phyloP scores from a whole-genome alignment of 1,140 invertebrate species.

The Achroia grisella region DNA sequence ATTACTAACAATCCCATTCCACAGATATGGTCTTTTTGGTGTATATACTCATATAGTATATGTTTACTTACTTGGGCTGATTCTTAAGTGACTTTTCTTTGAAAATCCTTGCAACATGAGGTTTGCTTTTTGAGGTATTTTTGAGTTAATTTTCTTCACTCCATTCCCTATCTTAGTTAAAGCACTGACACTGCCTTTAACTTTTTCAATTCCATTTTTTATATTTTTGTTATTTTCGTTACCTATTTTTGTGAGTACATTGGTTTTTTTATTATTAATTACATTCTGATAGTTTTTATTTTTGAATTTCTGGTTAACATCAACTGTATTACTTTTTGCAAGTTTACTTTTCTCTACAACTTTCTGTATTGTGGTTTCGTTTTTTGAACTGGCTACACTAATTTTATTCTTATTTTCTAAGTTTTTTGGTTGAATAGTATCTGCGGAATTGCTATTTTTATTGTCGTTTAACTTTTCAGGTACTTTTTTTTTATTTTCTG shows the following conservation, averaged over 20 bases:
- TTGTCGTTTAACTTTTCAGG: neutral
- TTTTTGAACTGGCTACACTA: constrained; percentile 1
- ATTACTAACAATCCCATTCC: too few species aligned
- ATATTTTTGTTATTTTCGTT: neutral
- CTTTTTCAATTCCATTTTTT: constrained; percentile 2
- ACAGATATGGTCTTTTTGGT: too few species aligned
- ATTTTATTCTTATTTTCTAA: constrained; percentile 8
- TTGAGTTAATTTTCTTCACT: constrained; percentile 14
- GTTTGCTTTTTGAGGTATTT: constrained; percentile 33
- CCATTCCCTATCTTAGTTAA: constrained; percentile 1
- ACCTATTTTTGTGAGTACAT: neutral
- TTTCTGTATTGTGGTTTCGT: constrained; percentile 1
- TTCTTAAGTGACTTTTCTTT: constrained; percentile 24
- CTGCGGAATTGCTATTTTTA: too few species aligned
- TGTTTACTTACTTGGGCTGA: constrained; percentile 39
- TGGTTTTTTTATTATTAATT: neutral
- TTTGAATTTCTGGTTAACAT: constrained; percentile 1
- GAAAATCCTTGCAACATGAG: neutral
- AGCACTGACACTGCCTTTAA: neutral
- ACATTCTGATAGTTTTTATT: constrained; percentile 5
- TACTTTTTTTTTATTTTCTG: too few species aligned
- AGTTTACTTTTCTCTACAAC: neutral
- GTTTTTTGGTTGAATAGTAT: neutral
- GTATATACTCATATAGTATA: too few species aligned
- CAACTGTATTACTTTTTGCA: neutral